Evolutionary conservation across 2,888 invertebrate species (phyloP).

Genomic region (Argyresthia albistria): DNA sequence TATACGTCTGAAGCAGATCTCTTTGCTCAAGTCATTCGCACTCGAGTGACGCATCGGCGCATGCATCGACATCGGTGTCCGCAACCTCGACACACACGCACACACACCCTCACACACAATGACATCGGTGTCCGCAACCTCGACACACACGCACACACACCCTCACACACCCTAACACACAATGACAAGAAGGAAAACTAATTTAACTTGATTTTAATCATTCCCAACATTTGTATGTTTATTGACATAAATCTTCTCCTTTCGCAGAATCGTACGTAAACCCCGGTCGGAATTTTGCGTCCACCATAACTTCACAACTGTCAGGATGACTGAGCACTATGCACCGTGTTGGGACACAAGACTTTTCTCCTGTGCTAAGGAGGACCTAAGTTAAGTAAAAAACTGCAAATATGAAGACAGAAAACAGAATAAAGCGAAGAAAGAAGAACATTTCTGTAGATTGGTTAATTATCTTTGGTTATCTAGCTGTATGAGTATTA

Average conservation of each 20-base stretch:
- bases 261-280: too few species aligned
- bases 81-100: not conserved
- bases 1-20: too few species aligned
- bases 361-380: not conserved
- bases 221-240: too few species aligned
- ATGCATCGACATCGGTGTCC: slow-evolving; percentile 16
- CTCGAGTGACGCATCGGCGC: slow-evolving; percentile 15
- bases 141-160: too few species aligned
- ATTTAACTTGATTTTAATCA: too few species aligned
- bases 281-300: too few species aligned
- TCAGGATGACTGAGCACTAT: not conserved
- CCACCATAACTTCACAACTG: too few species aligned
- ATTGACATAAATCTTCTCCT: too few species aligned
- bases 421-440: slow-evolving; percentile 11
- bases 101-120: too few species aligned
- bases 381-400: not conserved
- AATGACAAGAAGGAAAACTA: too few species aligned
- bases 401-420: slow-evolving; percentile 11
- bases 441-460: slow-evolving; percentile 33
- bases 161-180: too few species aligned
- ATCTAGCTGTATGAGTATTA: slow-evolving; percentile 99
- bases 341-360: not conserved
- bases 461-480: slow-evolving; percentile 96
- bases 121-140: too few species aligned
- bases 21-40: slow-evolving; percentile 50